Base-by-base conservation (phyloP, 1,140 invertebrate genomes). In the Capitella teleta region DNA sequence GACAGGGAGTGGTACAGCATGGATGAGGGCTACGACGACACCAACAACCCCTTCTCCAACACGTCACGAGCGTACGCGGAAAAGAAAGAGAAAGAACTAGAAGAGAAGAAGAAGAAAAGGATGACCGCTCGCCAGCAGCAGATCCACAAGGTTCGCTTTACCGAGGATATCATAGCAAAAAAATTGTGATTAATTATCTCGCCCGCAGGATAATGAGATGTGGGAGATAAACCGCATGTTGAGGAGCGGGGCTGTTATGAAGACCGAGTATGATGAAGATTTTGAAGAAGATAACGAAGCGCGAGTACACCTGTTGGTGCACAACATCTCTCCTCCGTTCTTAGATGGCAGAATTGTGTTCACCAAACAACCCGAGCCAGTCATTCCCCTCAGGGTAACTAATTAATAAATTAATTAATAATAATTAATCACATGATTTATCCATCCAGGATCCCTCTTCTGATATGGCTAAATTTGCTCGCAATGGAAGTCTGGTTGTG, bases 201-300 rank as follows among this genome's bases (percentile, higher is more conserved):
- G 10, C 10, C 32, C 64, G 37, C 44, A 79, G 67, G 94, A 98
- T 71, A 98, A 96, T 70, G 93, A 98, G 66, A 74, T 95, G 30
- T 99, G 96, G 96, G 96, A 99, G 70, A 81, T 91, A 10, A 98
- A 98, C 76, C 79, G 95, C 54, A 94, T 99, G 87, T 76, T 98
- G 8, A 92, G 91, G 2, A 94, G 89, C 50, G 92, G 91, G 45
- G 92, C 96, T 10, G 91, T 97, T 1, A 84, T 84, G 58, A 85
- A 85, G 32, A 78, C 92, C 2, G 86, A 87, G 57, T 80, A 87
- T 44, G 92, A 90, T 63, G 87, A 94, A 57, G 89, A 97, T 67
- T 86, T 90, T 64, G 89, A 98, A 62, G 87, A 86, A 58, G 81
- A 78, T 62, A 90, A 93, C 74, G 92, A 88, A 26, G 86, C 86